These are phyloP conservation scores for Achlya flavicornis DNA, from an alignment of 2,888 invertebrate species.

Conservation along the genomic window DNA sequence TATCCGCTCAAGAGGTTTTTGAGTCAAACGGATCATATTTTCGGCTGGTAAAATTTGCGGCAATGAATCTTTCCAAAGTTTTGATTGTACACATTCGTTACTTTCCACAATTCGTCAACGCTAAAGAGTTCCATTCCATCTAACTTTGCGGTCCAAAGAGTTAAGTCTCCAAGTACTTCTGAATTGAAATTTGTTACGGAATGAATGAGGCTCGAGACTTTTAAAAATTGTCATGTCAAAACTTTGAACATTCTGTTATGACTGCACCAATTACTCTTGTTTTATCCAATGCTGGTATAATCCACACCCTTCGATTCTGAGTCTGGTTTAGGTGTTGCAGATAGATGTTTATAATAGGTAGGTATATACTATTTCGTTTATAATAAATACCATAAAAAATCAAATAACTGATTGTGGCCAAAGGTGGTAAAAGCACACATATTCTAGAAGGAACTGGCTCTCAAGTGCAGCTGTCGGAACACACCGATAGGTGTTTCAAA, in stretches of 20 bases:
- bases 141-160: slow-evolving; percentile 68
- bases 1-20: slow-evolving; percentile 58
- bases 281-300: neutral
- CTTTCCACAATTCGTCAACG: slow-evolving; percentile 69
- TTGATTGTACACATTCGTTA: slow-evolving; percentile 80
- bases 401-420: too few relatives aligned
- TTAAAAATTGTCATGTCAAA: slow-evolving; percentile 13
- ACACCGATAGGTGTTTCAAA: too few relatives aligned
- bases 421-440: too few relatives aligned
- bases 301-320: neutral
- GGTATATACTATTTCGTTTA: too few relatives aligned
- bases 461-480: too few relatives aligned
- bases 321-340: neutral
- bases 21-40: slow-evolving; percentile 67
- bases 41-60: slow-evolving; percentile 64
- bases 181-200: slow-evolving; percentile 53
- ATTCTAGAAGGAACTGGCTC: too few relatives aligned
- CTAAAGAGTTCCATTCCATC: slow-evolving; percentile 62
- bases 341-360: too few relatives aligned
- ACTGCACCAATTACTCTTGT: neutral
- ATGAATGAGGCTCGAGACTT: slow-evolving; percentile 27
- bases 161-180: slow-evolving; percentile 58
- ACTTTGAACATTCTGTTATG: slow-evolving; percentile 1
- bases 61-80: slow-evolving; percentile 79
- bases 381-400: too few relatives aligned